These are phyloP conservation scores for Ganaspis brasiliensis DNA, from an alignment of 2,888 invertebrate genomes.

Conservation along the genomic window DNA sequence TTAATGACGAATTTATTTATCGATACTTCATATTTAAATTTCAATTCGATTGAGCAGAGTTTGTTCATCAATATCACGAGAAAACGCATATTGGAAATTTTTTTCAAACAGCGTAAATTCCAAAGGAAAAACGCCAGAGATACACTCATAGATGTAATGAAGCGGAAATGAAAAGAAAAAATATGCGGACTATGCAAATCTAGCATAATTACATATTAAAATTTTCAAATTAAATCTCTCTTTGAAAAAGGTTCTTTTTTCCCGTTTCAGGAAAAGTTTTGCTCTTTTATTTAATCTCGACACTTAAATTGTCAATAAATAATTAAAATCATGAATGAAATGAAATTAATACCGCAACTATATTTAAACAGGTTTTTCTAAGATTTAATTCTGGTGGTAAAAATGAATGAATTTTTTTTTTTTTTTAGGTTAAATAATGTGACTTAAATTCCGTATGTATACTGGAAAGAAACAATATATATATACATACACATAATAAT, in stretches of 20 bases:
- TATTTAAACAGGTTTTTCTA: too few relatives aligned
- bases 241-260: neutral
- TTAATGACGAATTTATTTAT: too few relatives aligned
- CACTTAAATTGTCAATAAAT: too few relatives aligned
- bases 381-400: neutral
- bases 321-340: neutral
- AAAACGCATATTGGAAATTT: too few relatives aligned
- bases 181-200: neutral
- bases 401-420: too few relatives aligned
- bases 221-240: neutral
- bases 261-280: neutral
- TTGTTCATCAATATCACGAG: too few relatives aligned
- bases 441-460: too few relatives aligned
- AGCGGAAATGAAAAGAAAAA: neutral
- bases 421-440: too few relatives aligned
- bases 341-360: too few relatives aligned
- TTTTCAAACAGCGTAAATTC: neutral
- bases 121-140: neutral
- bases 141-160: neutral
- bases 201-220: neutral
- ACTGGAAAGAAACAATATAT: conserved; percentile 11
- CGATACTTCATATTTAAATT: too few relatives aligned
- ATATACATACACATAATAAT: neutral
- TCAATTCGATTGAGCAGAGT: too few relatives aligned
- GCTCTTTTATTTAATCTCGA: too few relatives aligned